A percentile compares a stretch with the other conserved stretches of the same genome.
phyloP scores from a whole-genome alignment of 2,113 vertebrate species.

The Ammodytes dubius region DNA sequence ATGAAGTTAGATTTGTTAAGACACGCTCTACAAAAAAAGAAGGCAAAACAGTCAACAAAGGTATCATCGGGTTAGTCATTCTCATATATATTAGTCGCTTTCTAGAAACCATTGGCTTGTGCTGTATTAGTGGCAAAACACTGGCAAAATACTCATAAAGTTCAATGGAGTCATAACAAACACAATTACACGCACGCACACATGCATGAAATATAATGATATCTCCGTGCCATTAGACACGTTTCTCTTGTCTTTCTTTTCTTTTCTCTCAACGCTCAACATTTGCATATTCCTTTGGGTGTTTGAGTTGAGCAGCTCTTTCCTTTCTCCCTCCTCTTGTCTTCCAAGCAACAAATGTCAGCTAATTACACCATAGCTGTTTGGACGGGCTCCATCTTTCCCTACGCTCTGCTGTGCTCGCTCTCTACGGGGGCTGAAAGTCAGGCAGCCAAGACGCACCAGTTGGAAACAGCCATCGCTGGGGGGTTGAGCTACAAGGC shows the following conservation, averaged over 20 bases:
- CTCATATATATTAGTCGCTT: slow-evolving; percentile 30
- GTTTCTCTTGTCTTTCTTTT: slow-evolving; percentile 60
- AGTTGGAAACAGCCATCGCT: slow-evolving; percentile 65
- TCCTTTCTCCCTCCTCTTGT: slow-evolving; percentile 64
- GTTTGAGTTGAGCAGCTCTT: slow-evolving; percentile 74
- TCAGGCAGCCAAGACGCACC: slow-evolving; percentile 70
- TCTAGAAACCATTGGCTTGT: slow-evolving; percentile 28
- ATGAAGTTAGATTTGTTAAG: slow-evolving; percentile 51
- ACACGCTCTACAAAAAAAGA: slow-evolving; percentile 45
- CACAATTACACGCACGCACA: slow-evolving; percentile 17
- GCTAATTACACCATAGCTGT: slow-evolving; percentile 80
- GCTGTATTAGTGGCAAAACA: slow-evolving; percentile 45
- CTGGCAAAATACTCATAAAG: slow-evolving; percentile 43
- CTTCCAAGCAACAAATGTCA: slow-evolving; percentile 82
- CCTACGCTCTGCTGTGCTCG: slow-evolving; percentile 62
- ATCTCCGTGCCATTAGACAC: slow-evolving; percentile 62
- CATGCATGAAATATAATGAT: slow-evolving; percentile 60
- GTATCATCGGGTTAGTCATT: slow-evolving; percentile 29
- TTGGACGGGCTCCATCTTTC: slow-evolving; percentile 78
- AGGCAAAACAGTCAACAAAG: slow-evolving; percentile 33
- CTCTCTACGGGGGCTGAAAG: slow-evolving; percentile 67
- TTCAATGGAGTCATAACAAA: slow-evolving; percentile 69
- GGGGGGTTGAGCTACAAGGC: slow-evolving; percentile 60
- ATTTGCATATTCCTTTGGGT: slow-evolving; percentile 80
- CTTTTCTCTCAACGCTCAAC: slow-evolving; percentile 55